These are phyloP conservation scores for Pogonus chalceus DNA, from an alignment of 1,140 invertebrate genomes.

Conservation along the genomic window DNA sequence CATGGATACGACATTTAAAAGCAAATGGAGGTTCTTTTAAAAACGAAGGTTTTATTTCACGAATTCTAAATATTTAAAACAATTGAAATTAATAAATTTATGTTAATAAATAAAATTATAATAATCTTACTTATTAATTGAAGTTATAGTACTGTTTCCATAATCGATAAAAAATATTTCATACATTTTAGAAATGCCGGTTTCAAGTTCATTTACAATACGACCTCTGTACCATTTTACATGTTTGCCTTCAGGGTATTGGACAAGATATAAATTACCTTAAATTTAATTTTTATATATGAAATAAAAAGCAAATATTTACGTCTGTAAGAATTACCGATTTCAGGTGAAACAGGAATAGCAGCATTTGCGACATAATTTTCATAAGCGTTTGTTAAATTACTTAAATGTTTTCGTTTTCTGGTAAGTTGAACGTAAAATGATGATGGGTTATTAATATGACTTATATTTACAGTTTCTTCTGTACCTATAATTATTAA, in stretches of 20 bases:
- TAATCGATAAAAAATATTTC: not conserved
- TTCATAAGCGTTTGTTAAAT: not conserved
- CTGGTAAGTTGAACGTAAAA: slow-evolving; percentile 5
- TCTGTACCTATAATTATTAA: slow-evolving; percentile 7
- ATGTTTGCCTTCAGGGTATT: not conserved
- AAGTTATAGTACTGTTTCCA: not conserved
- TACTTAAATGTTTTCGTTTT: not conserved
- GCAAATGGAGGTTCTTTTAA: not conserved
- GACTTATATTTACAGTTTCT: slow-evolving; percentile 5
- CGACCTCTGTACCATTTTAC: slow-evolving; percentile 8
- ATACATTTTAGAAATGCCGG: not conserved
- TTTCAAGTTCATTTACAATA: not conserved
- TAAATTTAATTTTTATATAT: not conserved
- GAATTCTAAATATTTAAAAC: not conserved
- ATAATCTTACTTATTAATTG: not conserved
- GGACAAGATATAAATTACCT: slow-evolving; percentile 10
- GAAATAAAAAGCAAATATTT: not conserved
- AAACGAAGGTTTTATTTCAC: not conserved
- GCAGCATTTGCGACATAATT: not conserved
- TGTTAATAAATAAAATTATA: not conserved
- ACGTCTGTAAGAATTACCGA: not conserved
- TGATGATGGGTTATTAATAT: slow-evolving; percentile 6
- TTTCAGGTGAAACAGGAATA: not conserved
- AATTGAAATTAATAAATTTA: not conserved
- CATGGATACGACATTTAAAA: not conserved